Evolutionary conservation across 2,113 vertebrate genomes (phyloP), one percentile per base, ranked within the genome.

Genomic region (Recurvirostra avosetta): DNA sequence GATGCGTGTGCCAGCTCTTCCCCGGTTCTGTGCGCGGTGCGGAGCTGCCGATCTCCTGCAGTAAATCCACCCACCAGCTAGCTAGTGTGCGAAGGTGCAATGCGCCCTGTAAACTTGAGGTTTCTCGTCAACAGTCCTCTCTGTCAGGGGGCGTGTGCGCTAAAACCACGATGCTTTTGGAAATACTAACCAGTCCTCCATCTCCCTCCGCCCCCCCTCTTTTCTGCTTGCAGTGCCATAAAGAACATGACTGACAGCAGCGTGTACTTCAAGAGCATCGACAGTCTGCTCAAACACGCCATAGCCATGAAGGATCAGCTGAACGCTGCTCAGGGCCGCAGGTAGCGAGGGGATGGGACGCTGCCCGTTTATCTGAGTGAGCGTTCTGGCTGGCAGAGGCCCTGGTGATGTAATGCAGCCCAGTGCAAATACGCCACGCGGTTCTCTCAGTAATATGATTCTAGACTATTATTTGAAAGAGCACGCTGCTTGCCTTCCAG

Each of bases 221-320:
- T 27, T 38, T 25, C 66, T 45, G 13, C 9, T 94, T 94, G 2
- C 96, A 99, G 99, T 12, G 99, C 99, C 1, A 99, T 99, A 92
- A 99, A 99, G 98, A 99, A 97, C 97, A 99, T 99, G 98, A 98
- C 98, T 0, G 99, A 99, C 97, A 99, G 99, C 97, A 98, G 98
- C 1, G 71, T 99, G 59, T 99, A 99, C 97, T 99, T 99, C 98
- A 99, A 98, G 97, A 99, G 98, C 90, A 99, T 99, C 0, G 99
- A 99, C 66, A 95, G 98, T 22, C 97, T 99, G 53, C 99, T 99
- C 29, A 98, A 86, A 12, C 98, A 99, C 10, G 98, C 99, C 97
- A 99, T 98, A 74, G 97, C 96, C 91, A 91, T 99, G 84, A 99
- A 99, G 94, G 99, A 99, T 17, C 98, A 99, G 97, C 98, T 99